phyloP scores from a whole-genome alignment of 53 echinoderm and acorn worm species.

The Stichopus horrens region DNA sequence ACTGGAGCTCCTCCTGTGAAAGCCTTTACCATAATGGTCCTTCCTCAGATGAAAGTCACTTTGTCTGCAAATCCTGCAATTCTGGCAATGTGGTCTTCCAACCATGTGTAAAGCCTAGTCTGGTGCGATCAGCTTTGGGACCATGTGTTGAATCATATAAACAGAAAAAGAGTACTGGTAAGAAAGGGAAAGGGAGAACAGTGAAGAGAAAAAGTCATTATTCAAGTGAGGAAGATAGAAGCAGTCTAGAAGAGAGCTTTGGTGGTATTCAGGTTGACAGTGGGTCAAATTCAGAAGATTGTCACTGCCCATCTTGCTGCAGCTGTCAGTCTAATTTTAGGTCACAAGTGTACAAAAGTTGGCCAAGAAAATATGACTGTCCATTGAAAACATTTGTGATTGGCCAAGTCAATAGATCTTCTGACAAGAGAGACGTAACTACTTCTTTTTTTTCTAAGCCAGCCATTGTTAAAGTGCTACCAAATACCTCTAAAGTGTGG shows the following conservation, averaged over 20 bases:
- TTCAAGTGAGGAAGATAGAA: constrained; percentile 54
- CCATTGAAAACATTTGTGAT: constrained; percentile 66
- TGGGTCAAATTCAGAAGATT: constrained; percentile 42
- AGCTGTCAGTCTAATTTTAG: constrained; percentile 77
- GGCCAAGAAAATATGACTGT: constrained; percentile 91
- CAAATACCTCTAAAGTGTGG: constrained; percentile 9
- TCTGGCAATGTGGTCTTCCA: constrained; percentile 78
- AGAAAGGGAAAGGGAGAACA: constrained; percentile 54
- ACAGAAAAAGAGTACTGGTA: constrained; percentile 43
- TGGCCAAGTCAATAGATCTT: background rate
- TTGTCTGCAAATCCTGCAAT: background rate
- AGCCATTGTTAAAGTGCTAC: background rate
- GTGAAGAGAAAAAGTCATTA: constrained; percentile 37
- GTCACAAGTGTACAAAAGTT: constrained; percentile 72
- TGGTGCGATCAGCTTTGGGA: constrained; percentile 88
- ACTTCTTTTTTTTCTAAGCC: constrained; percentile 8
- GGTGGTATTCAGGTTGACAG: constrained; percentile 40
- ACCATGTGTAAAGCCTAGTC: constrained; percentile 89
- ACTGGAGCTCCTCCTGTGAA: constrained; percentile 93
- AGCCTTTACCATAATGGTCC: constrained; percentile 36
- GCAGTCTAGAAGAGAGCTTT: background rate
- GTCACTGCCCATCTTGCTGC: constrained; percentile 97
- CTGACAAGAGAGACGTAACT: background rate
- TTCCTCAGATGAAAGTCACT: background rate
- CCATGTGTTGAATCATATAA: constrained; percentile 41